Base-by-base conservation (phyloP, 1,140 invertebrate genomes). In the Drosophila ambigua region DNA sequence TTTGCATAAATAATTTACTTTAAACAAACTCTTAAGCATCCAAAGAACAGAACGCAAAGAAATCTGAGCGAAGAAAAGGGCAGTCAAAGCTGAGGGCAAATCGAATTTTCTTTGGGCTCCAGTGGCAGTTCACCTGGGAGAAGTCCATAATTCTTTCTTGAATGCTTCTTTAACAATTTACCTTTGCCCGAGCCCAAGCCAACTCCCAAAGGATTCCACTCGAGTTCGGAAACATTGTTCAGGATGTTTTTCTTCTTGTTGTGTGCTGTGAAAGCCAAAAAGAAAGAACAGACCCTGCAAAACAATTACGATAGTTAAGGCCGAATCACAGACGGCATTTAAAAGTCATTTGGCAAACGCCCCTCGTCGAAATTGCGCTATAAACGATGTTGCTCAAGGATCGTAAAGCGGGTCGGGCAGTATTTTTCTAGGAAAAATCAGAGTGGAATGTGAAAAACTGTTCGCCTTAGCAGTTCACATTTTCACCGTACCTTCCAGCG, bases 1-100 rank as follows among this genome's bases (percentile, higher is more conserved):
- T 85, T 85, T 85, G 82, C 82, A 87, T 87, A 87, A 85, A 87
- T 87, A 85, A 85, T 85, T 85, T 87, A 87, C 74, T 85, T 87
- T 87, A 85, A 87, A 85, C 77, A 72, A 85, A 85, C 75, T 82
- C 66, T 50, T 15, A 51, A 76, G 55, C 41, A 51, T 51, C 48
- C 31, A 5, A 5, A 16, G 57, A 45, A 66, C 54, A 71, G 50
- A 83, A 74, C 44, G 52, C 67, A 61, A 65, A 43, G 77, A 78
- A 64, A 68, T 67, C 73, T 63, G 28, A 44, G 58, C 48, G 48
- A 64, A 50, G 55, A 41, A 69, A 77, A 68, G 61, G 23, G 50
- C 62, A 55, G 53, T 20, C 24, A 11, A 54, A 45, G 0, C 8
- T 20, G 7, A n/a, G 53, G 16, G 44, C 20, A 31, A 13, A 23